phyloP scores from a whole-genome alignment of 2,797 vertebrate species.

The Anguilla megastoma region DNA sequence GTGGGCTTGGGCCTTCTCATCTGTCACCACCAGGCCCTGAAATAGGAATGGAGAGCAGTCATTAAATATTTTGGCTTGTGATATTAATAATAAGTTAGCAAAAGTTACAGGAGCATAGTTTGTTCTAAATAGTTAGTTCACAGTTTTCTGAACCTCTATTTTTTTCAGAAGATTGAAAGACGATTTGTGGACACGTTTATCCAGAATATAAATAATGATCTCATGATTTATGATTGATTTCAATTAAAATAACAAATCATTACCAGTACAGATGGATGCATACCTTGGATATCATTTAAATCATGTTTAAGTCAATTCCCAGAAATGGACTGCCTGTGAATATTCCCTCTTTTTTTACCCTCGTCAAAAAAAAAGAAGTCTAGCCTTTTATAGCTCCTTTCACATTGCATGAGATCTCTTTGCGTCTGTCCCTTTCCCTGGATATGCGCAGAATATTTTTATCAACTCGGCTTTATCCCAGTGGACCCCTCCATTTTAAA shows the following conservation, averaged over 20 bases:
- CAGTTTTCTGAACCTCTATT: neutral
- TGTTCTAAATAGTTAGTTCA: neutral
- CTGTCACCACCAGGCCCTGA: neutral
- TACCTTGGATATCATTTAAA: neutral
- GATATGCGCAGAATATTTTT: constrained; percentile 62
- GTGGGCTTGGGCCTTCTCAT: neutral
- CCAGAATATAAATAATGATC: neutral
- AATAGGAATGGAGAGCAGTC: neutral
- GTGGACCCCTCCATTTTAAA: constrained; percentile 78
- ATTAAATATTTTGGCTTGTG: neutral
- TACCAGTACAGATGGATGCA: neutral
- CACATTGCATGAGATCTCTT: neutral
- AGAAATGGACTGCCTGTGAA: neutral
- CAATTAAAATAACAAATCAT: neutral
- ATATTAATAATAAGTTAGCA: neutral
- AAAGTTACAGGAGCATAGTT: neutral
- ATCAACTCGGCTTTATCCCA: constrained; percentile 73
- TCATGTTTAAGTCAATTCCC: neutral
- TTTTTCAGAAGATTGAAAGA: neutral
- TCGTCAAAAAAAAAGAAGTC: neutral
- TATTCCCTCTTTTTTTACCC: neutral
- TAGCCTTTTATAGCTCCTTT: neutral
- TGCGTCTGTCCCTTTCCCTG: neutral
- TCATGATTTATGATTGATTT: neutral
- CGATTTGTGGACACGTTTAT: neutral